phyloP scores from a whole-genome alignment of 2,888 invertebrate species.

The Plagodis dolabraria region DNA sequence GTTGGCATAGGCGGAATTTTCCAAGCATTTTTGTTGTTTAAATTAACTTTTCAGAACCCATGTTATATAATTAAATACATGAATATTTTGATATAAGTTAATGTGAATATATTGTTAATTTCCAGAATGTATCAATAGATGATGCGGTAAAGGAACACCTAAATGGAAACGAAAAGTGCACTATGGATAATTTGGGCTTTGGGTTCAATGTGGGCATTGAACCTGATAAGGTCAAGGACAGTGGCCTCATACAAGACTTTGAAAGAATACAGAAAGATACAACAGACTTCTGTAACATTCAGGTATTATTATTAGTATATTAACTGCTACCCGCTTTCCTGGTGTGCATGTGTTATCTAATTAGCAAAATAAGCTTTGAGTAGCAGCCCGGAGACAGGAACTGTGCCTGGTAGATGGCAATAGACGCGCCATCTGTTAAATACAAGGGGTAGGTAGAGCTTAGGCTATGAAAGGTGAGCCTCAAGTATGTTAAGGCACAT shows the following conservation, averaged over 20 bases:
- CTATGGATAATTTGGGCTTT: slow-evolving; percentile 76
- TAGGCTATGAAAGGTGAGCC: too few relatives aligned
- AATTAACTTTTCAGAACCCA: too few relatives aligned
- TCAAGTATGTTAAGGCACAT: too few relatives aligned
- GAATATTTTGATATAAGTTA: too few relatives aligned
- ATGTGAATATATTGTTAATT: slow-evolving; percentile 24
- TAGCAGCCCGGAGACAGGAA: too few relatives aligned
- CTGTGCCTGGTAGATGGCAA: too few relatives aligned
- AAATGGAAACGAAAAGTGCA: slow-evolving; percentile 75
- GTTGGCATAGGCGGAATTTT: too few relatives aligned
- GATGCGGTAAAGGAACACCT: slow-evolving; percentile 68
- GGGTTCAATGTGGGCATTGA: slow-evolving; percentile 76
- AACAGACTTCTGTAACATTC: slow-evolving; percentile 80
- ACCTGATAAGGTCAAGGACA: slow-evolving; percentile 75
- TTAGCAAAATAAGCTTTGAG: too few relatives aligned
- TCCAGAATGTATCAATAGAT: slow-evolving; percentile 74
- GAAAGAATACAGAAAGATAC: slow-evolving; percentile 87
- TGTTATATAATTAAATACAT: too few relatives aligned
- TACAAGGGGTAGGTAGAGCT: too few relatives aligned
- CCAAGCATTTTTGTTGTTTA: too few relatives aligned
- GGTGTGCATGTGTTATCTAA: background rate
- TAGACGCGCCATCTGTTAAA: too few relatives aligned
- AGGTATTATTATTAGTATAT: slow-evolving; percentile 50
- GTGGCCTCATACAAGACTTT: slow-evolving; percentile 81
- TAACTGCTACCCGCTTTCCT: background rate